These are phyloP conservation scores for Schizaphis graminum DNA, from an alignment of 2,888 invertebrate genomes.

Conservation along the genomic window DNA sequence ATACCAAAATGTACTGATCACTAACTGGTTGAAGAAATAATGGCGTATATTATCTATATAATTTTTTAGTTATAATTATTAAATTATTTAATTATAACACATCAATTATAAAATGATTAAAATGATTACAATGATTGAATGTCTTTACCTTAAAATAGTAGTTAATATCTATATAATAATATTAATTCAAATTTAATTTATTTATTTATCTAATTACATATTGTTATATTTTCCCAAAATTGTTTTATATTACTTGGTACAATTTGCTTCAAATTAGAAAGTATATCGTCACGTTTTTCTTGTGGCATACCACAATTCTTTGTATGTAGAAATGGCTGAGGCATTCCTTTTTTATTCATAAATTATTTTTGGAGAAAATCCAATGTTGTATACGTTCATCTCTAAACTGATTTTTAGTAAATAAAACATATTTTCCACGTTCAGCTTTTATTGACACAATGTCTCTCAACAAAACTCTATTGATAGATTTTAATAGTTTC, in stretches of 20 bases:
- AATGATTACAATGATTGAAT: conserved; percentile 9
- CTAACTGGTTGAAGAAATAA: conserved; percentile 21
- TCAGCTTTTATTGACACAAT: background rate
- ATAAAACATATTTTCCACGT: background rate
- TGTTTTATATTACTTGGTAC: background rate
- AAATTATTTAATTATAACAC: background rate
- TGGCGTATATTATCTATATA: background rate
- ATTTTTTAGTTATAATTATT: conserved; percentile 15
- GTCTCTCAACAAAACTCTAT: conserved; percentile 8
- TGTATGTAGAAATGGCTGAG: background rate
- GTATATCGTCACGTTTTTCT: background rate
- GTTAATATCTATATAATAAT: background rate
- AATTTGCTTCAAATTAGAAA: background rate
- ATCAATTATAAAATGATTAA: background rate
- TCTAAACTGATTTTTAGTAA: background rate
- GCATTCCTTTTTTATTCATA: background rate
- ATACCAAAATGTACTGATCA: conserved; percentile 18
- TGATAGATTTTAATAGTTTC: background rate
- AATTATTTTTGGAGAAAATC: background rate
- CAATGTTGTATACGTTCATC: background rate
- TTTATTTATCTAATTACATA: background rate
- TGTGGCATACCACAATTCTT: background rate
- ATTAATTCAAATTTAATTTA: background rate
- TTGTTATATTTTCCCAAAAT: background rate
- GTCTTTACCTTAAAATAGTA: background rate